Percentiles rank a stretch among this genome's conserved stretches.
These are phyloP conservation scores for Campoletis raptor DNA, from an alignment of 2,888 invertebrate species.

Conservation along the genomic window DNA sequence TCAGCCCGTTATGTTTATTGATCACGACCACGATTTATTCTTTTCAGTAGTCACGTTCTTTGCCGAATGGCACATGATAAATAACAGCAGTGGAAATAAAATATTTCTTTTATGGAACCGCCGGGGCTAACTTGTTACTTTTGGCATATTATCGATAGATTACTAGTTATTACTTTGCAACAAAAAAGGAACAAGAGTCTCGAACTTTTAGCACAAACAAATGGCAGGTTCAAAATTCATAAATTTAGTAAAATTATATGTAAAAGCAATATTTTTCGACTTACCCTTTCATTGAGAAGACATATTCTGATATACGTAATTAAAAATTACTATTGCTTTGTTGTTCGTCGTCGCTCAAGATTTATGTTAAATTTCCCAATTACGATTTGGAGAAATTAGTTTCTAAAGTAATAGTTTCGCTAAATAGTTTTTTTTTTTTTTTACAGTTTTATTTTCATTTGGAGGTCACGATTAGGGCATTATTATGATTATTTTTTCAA, in stretches of 20 bases:
- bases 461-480: too few relatives aligned
- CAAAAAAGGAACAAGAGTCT: background rate
- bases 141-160: background rate
- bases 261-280: background rate
- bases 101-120: background rate
- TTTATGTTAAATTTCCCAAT: too few relatives aligned
- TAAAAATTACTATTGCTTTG: background rate
- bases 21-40: background rate
- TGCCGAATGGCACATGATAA: background rate
- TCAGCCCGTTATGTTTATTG: background rate
- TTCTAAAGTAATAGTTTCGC: too few relatives aligned
- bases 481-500: too few relatives aligned
- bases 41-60: background rate
- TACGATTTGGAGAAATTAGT: too few relatives aligned
- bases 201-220: background rate
- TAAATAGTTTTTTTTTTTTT: too few relatives aligned
- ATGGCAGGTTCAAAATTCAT: background rate
- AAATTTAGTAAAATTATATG: background rate
- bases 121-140: background rate
- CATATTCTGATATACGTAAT: background rate
- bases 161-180: background rate
- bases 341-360: too few relatives aligned
- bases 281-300: background rate
- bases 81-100: background rate
- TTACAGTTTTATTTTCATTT: too few relatives aligned